These are phyloP conservation scores for Drosophila sordidapex DNA, from an alignment of 2,888 invertebrate genomes.

Conservation along the genomic window DNA sequence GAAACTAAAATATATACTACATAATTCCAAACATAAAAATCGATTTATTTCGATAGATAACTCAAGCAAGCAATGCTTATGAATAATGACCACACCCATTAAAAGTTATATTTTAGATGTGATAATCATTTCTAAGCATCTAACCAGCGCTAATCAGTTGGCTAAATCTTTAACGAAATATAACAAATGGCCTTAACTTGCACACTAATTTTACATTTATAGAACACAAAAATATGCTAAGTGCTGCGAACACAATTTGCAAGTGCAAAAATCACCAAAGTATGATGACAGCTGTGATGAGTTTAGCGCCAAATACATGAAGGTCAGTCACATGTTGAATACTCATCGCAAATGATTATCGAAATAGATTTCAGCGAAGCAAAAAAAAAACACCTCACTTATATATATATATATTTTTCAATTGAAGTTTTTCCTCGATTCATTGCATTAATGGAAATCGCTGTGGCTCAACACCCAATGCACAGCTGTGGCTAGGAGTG, in stretches of 20 bases:
- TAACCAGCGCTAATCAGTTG: slow-evolving; percentile 26
- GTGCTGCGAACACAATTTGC: slow-evolving; percentile 12
- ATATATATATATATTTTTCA: slow-evolving; percentile 1
- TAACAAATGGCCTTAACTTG: not conserved
- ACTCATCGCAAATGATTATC: slow-evolving; percentile 17
- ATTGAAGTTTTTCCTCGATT: slow-evolving; percentile 4
- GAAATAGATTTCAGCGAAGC: slow-evolving; percentile 5
- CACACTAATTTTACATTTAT: slow-evolving; percentile 17
- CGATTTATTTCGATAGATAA: not conserved
- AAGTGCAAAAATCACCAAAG: slow-evolving; percentile 29
- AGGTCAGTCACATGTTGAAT: slow-evolving; percentile 18
- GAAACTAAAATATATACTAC: not conserved
- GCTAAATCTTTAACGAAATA: not conserved
- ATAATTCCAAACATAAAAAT: not conserved
- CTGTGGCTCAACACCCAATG: slow-evolving; percentile 18
- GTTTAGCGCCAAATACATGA: slow-evolving; percentile 7
- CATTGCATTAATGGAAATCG: slow-evolving; percentile 11
- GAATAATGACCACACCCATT: not conserved
- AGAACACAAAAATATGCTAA: slow-evolving; percentile 17
- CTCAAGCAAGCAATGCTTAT: not conserved
- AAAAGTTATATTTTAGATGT: not conserved
- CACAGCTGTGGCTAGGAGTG: slow-evolving; percentile 34
- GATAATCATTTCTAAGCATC: not conserved
- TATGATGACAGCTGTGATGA: slow-evolving; percentile 44
- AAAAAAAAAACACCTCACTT: not conserved